Evolutionary conservation across 1,140 invertebrate species (phyloP), one percentile per base, ranked within the genome.

Genomic region (Cydia fagiglandana): DNA sequence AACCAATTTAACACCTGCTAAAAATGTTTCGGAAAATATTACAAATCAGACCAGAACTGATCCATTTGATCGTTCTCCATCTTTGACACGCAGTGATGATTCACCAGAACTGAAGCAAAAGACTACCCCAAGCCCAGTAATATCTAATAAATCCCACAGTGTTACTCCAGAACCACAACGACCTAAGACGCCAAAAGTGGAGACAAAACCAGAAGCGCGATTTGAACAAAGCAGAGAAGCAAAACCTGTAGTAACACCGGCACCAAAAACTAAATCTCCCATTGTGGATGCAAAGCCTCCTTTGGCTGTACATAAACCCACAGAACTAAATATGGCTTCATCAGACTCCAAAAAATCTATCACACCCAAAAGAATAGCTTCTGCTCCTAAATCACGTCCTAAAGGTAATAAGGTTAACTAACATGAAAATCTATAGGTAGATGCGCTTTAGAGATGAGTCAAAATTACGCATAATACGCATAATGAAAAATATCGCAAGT

Each of bases 21-120:
- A 87, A 82, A 81, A 66, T 68, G 56, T 24, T 38, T 77, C 64
- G 73, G 85, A 87, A 15, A 64, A 73, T 50, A 12, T 73, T 50
- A 77, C 74, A 75, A 77, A 73, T 79, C 86, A 83, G 77, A 87
- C 81, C 77, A 91, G 90, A 80, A 79, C 73, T 38, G 91, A 90
- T 75, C 77, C 89, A 28, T 88, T 86, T 34, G 93, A 94, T 79
- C 89, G 93, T 38, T 93, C 93, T 73, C 93, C 93, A 64, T 93
- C 92, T n/a, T 79, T 93, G 15, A 93, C 89, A 20, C 84, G 90
- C 75, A 93, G 91, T 80, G 93, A 93, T 81, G 92, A 93, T 53
- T 93, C 93, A 15, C 92, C 93, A 24, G 93, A 93, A 77, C 88
- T 88, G 12, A 93, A 92, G 84, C 78, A 79, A 34, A 86, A 87